These are phyloP conservation scores for Montipora capricornis DNA, from an alignment of 64 coral and sea anemone genomes.

Conservation along the genomic window DNA sequence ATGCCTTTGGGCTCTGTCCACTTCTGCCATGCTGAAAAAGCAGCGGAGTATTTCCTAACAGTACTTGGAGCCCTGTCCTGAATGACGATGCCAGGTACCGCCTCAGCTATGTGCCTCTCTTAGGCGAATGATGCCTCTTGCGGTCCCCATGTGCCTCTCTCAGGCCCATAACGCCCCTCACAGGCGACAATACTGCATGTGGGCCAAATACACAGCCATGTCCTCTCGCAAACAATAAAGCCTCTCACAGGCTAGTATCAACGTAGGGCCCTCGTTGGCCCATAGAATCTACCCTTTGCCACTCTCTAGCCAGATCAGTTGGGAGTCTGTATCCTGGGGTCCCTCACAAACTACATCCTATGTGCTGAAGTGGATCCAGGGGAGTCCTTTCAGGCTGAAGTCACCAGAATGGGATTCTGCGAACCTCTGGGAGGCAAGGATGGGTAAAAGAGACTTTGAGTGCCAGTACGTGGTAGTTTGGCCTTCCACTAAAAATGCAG, in stretches of 20 bases:
- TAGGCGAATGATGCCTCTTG: not conserved
- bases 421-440: not conserved
- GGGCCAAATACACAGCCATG: not conserved
- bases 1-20: constrained; percentile 26
- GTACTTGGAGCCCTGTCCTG: constrained; percentile 45
- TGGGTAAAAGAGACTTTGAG: not conserved
- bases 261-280: not conserved
- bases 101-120: not conserved
- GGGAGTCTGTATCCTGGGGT: not conserved
- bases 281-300: not conserved
- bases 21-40: constrained; percentile 9
- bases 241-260: not conserved
- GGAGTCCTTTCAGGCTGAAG: not conserved
- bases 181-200: not conserved
- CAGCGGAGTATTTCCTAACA: constrained; percentile 8
- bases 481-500: not conserved
- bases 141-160: not conserved
- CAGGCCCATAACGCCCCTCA: not conserved
- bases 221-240: too few relatives aligned
- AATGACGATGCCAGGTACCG: constrained; percentile 32
- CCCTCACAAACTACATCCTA: not conserved
- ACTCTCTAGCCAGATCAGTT: not conserved
- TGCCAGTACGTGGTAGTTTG: too few relatives aligned
- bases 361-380: not conserved
- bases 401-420: constrained; percentile 1